Conservation (phyloP, 2,113 vertebrate species). For the Nerophis lumbriciformis region DNA sequence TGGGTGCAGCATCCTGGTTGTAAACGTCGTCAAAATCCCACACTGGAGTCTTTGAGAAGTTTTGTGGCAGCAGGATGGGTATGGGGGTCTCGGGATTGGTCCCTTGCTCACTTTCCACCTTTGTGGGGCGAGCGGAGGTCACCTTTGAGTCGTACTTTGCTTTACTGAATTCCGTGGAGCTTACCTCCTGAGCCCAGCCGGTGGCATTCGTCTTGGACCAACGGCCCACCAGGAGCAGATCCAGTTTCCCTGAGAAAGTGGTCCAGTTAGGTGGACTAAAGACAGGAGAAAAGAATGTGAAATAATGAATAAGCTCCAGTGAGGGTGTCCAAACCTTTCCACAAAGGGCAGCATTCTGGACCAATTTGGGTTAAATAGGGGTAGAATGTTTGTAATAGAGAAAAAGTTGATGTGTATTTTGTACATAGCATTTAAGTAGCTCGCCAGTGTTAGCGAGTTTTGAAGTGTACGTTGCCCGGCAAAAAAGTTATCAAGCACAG, state of each 20-base stretch:
- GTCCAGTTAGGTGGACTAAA: constrained; percentile 10
- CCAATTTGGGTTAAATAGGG: too few species aligned
- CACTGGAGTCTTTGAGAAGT: constrained; percentile 44
- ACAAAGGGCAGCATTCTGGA: too few species aligned
- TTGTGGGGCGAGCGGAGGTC: background rate
- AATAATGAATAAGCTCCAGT: too few species aligned
- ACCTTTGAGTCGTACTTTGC: background rate
- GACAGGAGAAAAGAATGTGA: background rate
- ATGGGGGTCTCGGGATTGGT: constrained; percentile 35
- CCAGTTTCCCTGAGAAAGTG: background rate
- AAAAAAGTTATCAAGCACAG: too few species aligned
- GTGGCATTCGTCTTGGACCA: background rate
- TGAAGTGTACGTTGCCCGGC: too few species aligned
- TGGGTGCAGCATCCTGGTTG: constrained; percentile 28
- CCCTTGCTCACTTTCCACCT: background rate
- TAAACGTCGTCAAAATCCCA: constrained; percentile 71
- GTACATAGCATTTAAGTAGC: too few species aligned
- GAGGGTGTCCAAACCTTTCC: too few species aligned
- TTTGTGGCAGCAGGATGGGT: constrained; percentile 14
- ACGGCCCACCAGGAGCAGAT: fast-evolving
- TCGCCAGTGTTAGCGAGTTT: too few species aligned
- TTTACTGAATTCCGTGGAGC: fast-evolving
- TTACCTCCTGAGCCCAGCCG: too few species aligned
- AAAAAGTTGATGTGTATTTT: too few species aligned
- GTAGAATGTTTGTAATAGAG: too few species aligned